These are phyloP conservation scores for Venustaconcha ellipsiformis DNA, from an alignment of 1,140 invertebrate genomes.

Conservation along the genomic window DNA sequence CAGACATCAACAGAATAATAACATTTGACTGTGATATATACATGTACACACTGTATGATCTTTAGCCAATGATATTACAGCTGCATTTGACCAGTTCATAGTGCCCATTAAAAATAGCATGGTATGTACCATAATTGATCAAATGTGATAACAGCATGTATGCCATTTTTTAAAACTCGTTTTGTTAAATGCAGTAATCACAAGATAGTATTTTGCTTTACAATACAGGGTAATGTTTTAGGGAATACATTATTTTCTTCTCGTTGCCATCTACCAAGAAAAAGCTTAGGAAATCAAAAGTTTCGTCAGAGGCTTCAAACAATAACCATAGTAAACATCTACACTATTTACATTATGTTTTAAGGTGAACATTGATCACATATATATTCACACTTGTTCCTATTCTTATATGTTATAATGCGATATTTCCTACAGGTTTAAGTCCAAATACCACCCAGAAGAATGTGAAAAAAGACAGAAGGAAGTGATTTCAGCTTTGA, in stretches of 20 bases:
- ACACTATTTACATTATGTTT: background rate
- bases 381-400: background rate
- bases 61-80: too few relatives aligned
- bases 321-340: constrained; percentile 1
- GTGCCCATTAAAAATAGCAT: too few relatives aligned
- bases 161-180: too few relatives aligned
- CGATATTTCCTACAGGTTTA: constrained; percentile 83
- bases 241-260: background rate
- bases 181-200: too few relatives aligned
- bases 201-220: too few relatives aligned
- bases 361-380: background rate
- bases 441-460: constrained; percentile 98
- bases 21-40: too few relatives aligned
- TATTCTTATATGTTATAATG: background rate
- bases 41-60: too few relatives aligned
- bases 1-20: too few relatives aligned
- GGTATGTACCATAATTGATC: too few relatives aligned
- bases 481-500: constrained; percentile 85
- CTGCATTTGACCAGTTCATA: too few relatives aligned
- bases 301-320: background rate
- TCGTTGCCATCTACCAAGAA: background rate
- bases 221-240: too few relatives aligned
- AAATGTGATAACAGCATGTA: too few relatives aligned
- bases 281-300: background rate
- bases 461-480: constrained; percentile 92